Conservation (phyloP, 2,113 vertebrate genomes). For the Phaethon lepturus region DNA sequence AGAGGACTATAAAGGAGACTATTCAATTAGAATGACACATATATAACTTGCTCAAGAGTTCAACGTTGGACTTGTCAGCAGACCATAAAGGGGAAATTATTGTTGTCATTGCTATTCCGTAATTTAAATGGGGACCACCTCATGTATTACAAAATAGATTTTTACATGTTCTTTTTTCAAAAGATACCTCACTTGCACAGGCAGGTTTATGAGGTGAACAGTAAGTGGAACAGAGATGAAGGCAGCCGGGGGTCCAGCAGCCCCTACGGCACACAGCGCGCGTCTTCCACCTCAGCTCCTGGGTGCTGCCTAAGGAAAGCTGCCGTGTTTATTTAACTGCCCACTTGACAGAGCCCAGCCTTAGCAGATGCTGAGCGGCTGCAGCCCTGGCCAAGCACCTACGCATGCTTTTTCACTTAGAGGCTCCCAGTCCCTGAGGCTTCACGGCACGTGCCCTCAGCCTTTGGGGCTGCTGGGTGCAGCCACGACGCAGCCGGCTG, state of each 20-base stretch:
- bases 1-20: not conserved
- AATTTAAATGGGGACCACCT: not conserved
- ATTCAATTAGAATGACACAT: not conserved
- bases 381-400: not conserved
- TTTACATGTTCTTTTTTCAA: not conserved
- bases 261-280: not conserved
- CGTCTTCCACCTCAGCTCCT: not conserved
- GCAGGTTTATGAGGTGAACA: not conserved
- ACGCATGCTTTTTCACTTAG: accelerated
- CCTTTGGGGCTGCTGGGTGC: accelerated
- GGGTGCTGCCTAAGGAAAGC: not conserved
- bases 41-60: not conserved
- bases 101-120: not conserved
- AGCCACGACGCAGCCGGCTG: accelerated
- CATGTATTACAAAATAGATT: not conserved
- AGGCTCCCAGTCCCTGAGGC: accelerated
- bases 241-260: not conserved
- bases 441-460: accelerated
- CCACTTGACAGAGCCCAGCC: not conserved
- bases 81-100: not conserved
- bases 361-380: no score
- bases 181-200: not conserved
- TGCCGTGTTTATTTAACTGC: not conserved
- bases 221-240: not conserved
- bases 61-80: not conserved